These are phyloP conservation scores for Peribatodes rhomboidaria DNA, from an alignment of 2,888 invertebrate genomes.

Conservation along the genomic window DNA sequence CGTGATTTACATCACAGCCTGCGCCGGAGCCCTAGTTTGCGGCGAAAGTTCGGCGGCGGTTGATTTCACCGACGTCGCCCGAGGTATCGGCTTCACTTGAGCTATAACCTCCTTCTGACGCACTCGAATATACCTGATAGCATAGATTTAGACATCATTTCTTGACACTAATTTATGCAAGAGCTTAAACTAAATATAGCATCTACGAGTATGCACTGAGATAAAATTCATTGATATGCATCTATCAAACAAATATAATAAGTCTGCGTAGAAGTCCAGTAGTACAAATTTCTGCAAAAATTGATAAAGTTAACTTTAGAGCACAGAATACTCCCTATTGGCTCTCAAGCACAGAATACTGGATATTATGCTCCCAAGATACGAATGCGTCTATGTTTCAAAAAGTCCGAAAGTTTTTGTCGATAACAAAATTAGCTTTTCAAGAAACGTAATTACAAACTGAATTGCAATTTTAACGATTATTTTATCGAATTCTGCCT, in stretches of 20 bases:
- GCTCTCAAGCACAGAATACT: too few relatives aligned
- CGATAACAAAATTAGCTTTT: background rate
- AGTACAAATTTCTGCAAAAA: too few relatives aligned
- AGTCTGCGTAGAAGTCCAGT: background rate
- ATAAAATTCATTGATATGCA: constrained; percentile 5
- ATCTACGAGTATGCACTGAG: constrained; percentile 2
- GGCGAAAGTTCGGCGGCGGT: constrained; percentile 55
- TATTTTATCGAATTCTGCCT: constrained; percentile 7
- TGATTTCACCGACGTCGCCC: constrained; percentile 54
- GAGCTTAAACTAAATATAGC: constrained; percentile 6
- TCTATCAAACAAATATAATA: background rate
- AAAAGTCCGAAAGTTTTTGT: background rate
- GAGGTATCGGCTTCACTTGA: constrained; percentile 28
- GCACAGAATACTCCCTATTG: too few relatives aligned
- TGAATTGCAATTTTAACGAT: constrained; percentile 1
- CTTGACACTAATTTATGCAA: constrained; percentile 24
- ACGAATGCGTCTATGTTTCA: background rate
- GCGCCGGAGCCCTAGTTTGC: constrained; percentile 40
- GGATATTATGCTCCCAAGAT: background rate
- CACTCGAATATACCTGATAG: constrained; percentile 17
- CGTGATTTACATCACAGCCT: constrained; percentile 57
- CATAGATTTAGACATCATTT: constrained; percentile 19
- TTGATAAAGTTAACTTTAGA: too few relatives aligned
- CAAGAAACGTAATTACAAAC: background rate
- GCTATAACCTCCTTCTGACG: constrained; percentile 43